Percentiles rank a stretch among this genome's conserved stretches.
Evolutionary conservation across 2,113 vertebrate species (phyloP).

Genomic region (Podarcis cretensis): DNA sequence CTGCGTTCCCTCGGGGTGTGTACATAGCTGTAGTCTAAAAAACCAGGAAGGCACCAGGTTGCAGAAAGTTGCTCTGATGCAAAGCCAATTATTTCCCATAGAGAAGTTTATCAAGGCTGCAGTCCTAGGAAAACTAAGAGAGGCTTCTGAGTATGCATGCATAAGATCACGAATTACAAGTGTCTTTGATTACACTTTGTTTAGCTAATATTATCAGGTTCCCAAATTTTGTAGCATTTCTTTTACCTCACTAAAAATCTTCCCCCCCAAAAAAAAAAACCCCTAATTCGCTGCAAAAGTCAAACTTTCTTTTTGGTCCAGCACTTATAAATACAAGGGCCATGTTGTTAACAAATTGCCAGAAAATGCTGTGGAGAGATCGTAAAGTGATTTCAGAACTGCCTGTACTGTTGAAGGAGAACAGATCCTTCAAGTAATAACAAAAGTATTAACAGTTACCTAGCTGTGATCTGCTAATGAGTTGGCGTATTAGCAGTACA

Average conservation of each 20-base stretch:
- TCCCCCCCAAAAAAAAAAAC: not conserved
- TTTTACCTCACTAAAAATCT: not conserved
- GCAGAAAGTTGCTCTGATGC: not conserved
- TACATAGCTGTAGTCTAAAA: no score
- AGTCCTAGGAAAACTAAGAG: not conserved
- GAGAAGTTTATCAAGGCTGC: not conserved
- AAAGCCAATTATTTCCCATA: not conserved
- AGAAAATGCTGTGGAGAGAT: not conserved
- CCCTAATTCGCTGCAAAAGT: not conserved
- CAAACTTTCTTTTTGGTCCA: not conserved
- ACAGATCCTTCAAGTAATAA: conserved; percentile 31
- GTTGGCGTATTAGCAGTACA: conserved; percentile 21
- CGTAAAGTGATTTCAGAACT: conserved; percentile 32
- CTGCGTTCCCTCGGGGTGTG: no score
- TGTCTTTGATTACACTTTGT: not conserved
- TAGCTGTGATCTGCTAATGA: conserved; percentile 35
- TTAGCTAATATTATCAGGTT: not conserved
- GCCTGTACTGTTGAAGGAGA: conserved; percentile 6
- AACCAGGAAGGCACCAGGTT: no score
- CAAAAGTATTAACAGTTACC: conserved; percentile 4
- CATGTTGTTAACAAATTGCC: not conserved
- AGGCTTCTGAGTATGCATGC: not conserved
- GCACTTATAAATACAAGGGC: not conserved
- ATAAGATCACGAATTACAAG: not conserved
- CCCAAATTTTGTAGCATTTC: not conserved